These are phyloP conservation scores for Scortum barcoo DNA, from an alignment of 2,113 vertebrate species.

Conservation along the genomic window DNA sequence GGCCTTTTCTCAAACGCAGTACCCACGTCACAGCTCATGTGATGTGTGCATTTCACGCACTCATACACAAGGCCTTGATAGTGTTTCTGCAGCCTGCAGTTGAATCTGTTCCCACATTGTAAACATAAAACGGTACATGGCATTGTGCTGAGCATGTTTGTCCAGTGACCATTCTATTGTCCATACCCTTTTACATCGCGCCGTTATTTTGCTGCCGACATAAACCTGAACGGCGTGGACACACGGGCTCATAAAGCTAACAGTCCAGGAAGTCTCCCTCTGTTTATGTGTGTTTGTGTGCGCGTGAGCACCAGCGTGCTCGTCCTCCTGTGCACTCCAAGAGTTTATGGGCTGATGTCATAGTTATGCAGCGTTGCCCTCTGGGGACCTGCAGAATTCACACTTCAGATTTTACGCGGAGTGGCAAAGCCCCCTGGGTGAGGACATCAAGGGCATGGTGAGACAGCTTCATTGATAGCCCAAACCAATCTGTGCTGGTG, in stretches of 20 bases:
- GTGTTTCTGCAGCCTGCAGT: background rate
- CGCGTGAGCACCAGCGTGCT: background rate
- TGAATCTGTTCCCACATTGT: conserved; percentile 16
- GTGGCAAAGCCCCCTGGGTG: conserved; percentile 51
- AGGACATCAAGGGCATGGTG: conserved; percentile 55
- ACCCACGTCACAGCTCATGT: background rate
- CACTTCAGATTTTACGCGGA: conserved; percentile 74
- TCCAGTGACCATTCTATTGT: conserved; percentile 8
- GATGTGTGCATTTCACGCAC: background rate
- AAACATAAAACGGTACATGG: background rate
- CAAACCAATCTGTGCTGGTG: conserved; percentile 12
- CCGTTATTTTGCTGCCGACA: conserved; percentile 39
- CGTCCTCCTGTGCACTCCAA: conserved; percentile 14
- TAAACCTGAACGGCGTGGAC: conserved; percentile 33
- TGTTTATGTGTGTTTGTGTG: conserved; percentile 49
- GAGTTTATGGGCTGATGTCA: conserved; percentile 79
- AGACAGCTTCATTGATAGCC: conserved; percentile 68
- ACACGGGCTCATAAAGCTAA: conserved; percentile 58
- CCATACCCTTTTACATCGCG: conserved; percentile 38
- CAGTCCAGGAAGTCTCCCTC: conserved; percentile 37
- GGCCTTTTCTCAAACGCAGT: background rate
- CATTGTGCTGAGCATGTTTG: background rate
- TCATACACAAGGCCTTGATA: background rate
- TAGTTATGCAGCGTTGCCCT: conserved; percentile 75
- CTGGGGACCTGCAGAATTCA: conserved; percentile 67